Conservation (phyloP, 1,140 invertebrate species). For the Papilio helenus region DNA sequence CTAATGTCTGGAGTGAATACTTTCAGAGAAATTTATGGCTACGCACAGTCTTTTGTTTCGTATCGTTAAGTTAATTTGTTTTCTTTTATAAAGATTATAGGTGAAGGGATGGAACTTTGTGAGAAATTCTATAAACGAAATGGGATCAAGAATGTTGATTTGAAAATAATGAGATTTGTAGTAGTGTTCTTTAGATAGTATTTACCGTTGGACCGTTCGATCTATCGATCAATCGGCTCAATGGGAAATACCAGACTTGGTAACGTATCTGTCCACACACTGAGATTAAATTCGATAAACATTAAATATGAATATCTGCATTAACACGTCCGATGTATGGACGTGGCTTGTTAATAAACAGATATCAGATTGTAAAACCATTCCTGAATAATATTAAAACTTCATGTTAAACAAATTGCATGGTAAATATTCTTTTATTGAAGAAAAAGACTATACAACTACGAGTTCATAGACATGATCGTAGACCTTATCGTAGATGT, state of each 20-base stretch:
- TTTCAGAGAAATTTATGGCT: background rate
- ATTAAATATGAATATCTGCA: slow-evolving; percentile 41
- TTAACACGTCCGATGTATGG: slow-evolving; percentile 30
- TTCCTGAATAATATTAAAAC: background rate
- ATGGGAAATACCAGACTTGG: too few relatives aligned
- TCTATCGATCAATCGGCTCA: too few relatives aligned
- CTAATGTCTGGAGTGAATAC: slow-evolving; percentile 25
- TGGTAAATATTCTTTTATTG: background rate
- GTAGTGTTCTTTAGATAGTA: too few relatives aligned
- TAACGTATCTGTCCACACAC: background rate
- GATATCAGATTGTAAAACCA: slow-evolving; percentile 12
- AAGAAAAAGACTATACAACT: too few relatives aligned
- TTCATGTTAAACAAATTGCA: background rate
- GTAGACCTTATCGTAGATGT: too few relatives aligned
- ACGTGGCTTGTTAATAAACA: slow-evolving; percentile 35
- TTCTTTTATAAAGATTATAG: background rate
- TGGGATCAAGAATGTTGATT: too few relatives aligned
- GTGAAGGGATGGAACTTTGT: background rate
- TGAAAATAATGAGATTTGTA: too few relatives aligned
- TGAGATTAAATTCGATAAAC: slow-evolving; percentile 19
- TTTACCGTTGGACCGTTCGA: too few relatives aligned
- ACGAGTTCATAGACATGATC: too few relatives aligned
- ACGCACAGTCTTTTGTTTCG: background rate
- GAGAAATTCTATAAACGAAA: background rate
- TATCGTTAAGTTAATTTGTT: background rate